Evolutionary conservation across 2,113 vertebrate species (phyloP).

Genomic region (Ptychochromis oligacanthus): DNA sequence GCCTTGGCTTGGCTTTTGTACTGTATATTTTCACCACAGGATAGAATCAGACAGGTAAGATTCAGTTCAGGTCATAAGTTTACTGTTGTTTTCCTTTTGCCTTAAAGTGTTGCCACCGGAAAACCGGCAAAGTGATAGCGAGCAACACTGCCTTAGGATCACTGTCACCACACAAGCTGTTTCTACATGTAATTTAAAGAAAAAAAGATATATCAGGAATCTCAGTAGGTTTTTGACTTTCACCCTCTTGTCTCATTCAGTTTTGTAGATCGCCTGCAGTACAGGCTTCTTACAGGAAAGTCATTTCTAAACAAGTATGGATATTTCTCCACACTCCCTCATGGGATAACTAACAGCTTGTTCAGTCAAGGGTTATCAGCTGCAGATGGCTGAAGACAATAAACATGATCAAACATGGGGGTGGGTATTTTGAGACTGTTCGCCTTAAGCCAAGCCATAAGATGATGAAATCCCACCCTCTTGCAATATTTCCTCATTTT

Average conservation of each 20-base stretch:
- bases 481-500: neutral
- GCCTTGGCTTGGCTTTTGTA: neutral
- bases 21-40: neutral
- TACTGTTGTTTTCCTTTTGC: neutral
- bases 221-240: neutral
- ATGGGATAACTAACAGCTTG: slow-evolving; percentile 72
- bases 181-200: neutral
- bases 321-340: slow-evolving; percentile 56
- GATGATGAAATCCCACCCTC: neutral
- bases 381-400: slow-evolving; percentile 81
- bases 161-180: neutral
- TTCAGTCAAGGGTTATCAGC: slow-evolving; percentile 77
- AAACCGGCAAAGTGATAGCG: neutral
- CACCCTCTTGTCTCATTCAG: neutral
- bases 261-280: neutral
- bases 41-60: neutral
- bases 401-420: slow-evolving; percentile 76
- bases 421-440: slow-evolving; percentile 46
- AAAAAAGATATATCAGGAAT: slow-evolving; percentile 4
- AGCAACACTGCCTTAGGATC: neutral
- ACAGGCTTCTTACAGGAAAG: slow-evolving; percentile 13
- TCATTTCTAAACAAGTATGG: slow-evolving; percentile 50
- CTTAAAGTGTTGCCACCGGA: neutral
- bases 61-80: neutral
- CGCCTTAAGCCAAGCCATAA: slow-evolving; percentile 43